Evolutionary conservation across 2,888 invertebrate species (phyloP).

Genomic region (Baronia brevicornis): DNA sequence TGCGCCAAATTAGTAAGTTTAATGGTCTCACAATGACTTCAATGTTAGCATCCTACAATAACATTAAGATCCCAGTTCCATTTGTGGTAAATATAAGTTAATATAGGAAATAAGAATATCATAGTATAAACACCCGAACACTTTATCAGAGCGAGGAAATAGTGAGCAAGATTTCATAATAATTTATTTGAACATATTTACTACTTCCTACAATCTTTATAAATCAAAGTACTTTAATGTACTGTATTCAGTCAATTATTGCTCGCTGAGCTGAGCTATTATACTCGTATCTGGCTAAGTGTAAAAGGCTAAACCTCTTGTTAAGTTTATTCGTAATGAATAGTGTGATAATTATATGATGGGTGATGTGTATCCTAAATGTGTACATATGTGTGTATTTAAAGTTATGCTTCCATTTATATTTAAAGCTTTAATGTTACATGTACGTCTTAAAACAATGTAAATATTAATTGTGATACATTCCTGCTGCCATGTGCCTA

Average conservation of each 20-base stretch:
- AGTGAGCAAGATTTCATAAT: slow-evolving; percentile 29
- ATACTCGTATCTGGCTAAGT: slow-evolving; percentile 15
- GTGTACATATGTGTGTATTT: slow-evolving; percentile 39
- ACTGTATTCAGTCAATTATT: slow-evolving; percentile 23
- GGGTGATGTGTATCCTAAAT: slow-evolving; percentile 32
- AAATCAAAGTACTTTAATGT: slow-evolving; percentile 18
- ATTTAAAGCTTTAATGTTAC: slow-evolving; percentile 56
- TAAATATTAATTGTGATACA: slow-evolving; percentile 58
- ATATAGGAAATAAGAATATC: slow-evolving; percentile 5
- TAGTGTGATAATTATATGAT: slow-evolving; percentile 38
- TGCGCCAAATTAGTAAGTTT: too few relatives aligned
- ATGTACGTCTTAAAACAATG: slow-evolving; percentile 41
- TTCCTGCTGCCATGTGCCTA: slow-evolving; percentile 56
- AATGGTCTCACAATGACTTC: too few relatives aligned
- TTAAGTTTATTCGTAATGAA: slow-evolving; percentile 18
- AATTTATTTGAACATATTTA: slow-evolving; percentile 50
- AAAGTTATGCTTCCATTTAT: slow-evolving; percentile 29
- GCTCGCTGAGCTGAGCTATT: slow-evolving; percentile 16
- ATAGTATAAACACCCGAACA: slow-evolving; percentile 9
- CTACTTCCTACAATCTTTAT: slow-evolving; percentile 44
- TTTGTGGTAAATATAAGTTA: background rate
- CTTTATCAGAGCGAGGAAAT: slow-evolving; percentile 11
- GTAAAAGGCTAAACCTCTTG: slow-evolving; percentile 7
- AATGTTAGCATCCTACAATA: too few relatives aligned
- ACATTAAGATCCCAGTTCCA: slow-evolving; percentile 11